phyloP scores from a whole-genome alignment of 2,113 vertebrate genomes.

The Pongo pygmaeus region DNA sequence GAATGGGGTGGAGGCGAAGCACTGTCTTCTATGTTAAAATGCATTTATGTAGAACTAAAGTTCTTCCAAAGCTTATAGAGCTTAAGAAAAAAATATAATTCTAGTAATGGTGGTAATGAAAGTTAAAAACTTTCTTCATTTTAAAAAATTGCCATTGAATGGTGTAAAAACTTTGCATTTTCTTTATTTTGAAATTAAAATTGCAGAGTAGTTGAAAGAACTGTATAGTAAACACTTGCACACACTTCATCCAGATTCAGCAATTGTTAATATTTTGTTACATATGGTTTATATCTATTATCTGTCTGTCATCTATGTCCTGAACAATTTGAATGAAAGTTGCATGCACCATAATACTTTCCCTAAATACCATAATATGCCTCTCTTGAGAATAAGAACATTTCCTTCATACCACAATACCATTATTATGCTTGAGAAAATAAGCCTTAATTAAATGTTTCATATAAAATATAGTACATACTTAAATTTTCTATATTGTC shows the following conservation, averaged over 20 bases:
- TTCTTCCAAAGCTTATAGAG: not conserved
- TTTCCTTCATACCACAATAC: not conserved
- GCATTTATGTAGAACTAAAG: not conserved
- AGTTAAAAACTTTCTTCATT: not conserved
- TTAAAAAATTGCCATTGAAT: not conserved
- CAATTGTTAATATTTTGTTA: not conserved
- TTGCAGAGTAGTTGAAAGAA: not conserved
- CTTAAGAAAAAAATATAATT: not conserved
- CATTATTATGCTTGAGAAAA: not conserved
- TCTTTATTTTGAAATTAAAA: not conserved
- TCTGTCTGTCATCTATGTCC: not conserved
- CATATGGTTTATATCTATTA: not conserved
- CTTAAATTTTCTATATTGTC: not conserved
- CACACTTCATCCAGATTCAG: not conserved
- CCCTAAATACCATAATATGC: not conserved
- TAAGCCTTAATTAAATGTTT: not conserved
- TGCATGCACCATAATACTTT: not conserved
- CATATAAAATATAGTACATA: not conserved
- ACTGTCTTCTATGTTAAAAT: not conserved
- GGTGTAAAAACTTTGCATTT: not conserved
- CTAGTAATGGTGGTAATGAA: not conserved
- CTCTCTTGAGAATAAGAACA: not conserved
- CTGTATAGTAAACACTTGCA: not conserved
- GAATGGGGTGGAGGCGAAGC: not conserved
- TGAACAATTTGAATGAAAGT: not conserved